Evolutionary conservation across 1,140 invertebrate genomes (phyloP), one percentile per base, ranked within the genome.

Genomic region (Philotrypesis tridentata): DNA sequence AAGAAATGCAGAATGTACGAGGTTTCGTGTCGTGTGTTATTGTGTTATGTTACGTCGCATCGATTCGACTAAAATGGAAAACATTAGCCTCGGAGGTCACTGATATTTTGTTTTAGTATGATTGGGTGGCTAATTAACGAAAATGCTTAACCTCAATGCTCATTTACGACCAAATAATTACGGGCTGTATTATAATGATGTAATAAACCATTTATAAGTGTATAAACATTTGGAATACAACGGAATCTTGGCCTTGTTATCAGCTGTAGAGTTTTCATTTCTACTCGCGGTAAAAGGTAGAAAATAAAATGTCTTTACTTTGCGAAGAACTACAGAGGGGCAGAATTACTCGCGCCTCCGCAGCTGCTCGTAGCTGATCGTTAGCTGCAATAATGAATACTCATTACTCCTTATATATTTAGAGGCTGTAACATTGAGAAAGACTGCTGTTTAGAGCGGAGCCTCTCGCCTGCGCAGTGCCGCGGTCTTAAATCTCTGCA

Each of bases 251-350:
- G n/a, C 12, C 12, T 65, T 37, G 21, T 27, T 40, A 8, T 4
- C 33, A 9, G 9, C 9, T 9, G 33, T 37, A 5, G 9, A 5
- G 9, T 37, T 9, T 37, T 3, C 33, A 37, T 37, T 37, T 21
- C 17, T 33, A 76, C 23, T 63, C 63, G 5, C 65, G 74, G n/a
- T 63, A 61, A 40, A 63, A 76, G 27, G 60, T 37, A n/a, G 0
- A 25, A 40, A 77, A 67, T 65, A 25, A 77, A 65, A 77, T 77
- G n/a, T n/a, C n/a, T 55, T 21, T 55, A 63, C 27, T 77, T 67
- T 65, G 25, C 23, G 33, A 77, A 43, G 1, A 65, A 77, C 33
- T 74, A 33, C 21, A n/a, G n/a, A 4, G 21, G 7, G 21, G 5
- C n/a, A n/a, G n/a, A n/a, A n/a, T n/a, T n/a, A n/a, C n/a, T 55